phyloP scores from a whole-genome alignment of 1,140 invertebrate species.

The Lucilia sericata region DNA sequence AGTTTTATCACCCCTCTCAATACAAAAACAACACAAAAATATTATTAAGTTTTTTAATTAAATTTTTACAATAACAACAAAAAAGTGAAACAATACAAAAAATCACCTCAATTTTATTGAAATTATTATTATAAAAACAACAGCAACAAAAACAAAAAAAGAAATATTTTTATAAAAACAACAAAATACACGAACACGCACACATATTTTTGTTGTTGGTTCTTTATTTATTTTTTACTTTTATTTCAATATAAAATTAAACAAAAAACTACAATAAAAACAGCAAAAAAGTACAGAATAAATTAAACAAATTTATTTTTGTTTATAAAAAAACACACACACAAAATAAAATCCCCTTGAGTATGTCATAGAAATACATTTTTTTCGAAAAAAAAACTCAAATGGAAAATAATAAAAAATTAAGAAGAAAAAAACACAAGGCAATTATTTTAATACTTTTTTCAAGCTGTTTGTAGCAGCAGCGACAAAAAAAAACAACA shows the following conservation, averaged over 20 bases:
- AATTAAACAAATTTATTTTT: constrained; percentile 36
- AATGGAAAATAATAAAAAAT: constrained; percentile 32
- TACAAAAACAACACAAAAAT: constrained; percentile 10
- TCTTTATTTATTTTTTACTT: too few relatives aligned
- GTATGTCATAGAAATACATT: constrained; percentile 35
- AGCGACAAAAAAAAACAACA: background rate
- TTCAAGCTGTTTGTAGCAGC: constrained; percentile 14
- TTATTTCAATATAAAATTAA: background rate
- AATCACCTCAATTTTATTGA: constrained; percentile 24
- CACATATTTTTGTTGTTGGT: too few relatives aligned
- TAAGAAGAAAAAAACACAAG: constrained; percentile 33
- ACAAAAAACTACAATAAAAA: background rate
- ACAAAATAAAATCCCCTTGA: constrained; percentile 35
- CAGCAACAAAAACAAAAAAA: background rate
- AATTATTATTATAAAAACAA: constrained; percentile 14
- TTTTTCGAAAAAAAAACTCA: constrained; percentile 19
- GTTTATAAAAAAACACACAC: background rate
- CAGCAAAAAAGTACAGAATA: constrained; percentile 31
- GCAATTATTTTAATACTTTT: constrained; percentile 42
- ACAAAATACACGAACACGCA: too few relatives aligned
- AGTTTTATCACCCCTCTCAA: constrained; percentile 20
- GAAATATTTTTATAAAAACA: background rate
- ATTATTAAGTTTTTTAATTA: constrained; percentile 20
- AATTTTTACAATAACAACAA: constrained; percentile 29
- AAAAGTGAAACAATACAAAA: constrained; percentile 16